Conservation (phyloP, 1,140 invertebrate genomes). For the Drosophila nigromelanica region DNA sequence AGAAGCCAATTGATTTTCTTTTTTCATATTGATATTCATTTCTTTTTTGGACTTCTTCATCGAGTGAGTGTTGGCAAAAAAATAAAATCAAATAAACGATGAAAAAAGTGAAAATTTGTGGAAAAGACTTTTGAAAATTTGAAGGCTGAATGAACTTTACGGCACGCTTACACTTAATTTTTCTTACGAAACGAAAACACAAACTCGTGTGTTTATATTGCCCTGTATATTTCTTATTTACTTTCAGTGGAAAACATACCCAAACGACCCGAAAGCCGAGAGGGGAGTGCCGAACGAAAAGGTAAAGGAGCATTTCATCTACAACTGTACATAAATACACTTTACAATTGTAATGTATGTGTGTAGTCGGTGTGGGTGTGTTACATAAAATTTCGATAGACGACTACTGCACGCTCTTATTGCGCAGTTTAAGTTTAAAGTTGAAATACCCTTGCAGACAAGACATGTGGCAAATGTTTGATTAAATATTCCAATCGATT, state of each 20-base stretch:
- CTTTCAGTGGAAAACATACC: conserved; percentile 82
- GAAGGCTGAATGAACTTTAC: conserved; percentile 19
- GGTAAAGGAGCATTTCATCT: conserved; percentile 52
- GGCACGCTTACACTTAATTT: conserved; percentile 20
- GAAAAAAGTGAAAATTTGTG: conserved; percentile 14
- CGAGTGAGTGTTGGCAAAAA: conserved; percentile 36
- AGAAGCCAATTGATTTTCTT: conserved; percentile 75
- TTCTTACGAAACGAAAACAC: conserved; percentile 45
- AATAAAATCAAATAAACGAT: neutral
- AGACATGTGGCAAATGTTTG: no score
- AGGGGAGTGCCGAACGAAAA: conserved; percentile 82
- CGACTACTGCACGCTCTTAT: conserved; percentile 33
- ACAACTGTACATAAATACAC: conserved; percentile 8
- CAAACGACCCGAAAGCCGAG: conserved; percentile 79
- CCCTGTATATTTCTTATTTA: conserved; percentile 32
- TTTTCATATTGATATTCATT: conserved; percentile 41
- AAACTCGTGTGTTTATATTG: conserved; percentile 37
- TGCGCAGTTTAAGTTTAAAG: neutral
- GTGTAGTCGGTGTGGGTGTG: conserved; percentile 17
- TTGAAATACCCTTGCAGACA: neutral
- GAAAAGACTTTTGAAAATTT: neutral
- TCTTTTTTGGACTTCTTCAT: conserved; percentile 22
- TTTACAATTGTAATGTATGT: conserved; percentile 12
- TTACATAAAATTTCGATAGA: conserved; percentile 67
- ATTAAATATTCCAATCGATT: no score